Percentiles rank a stretch among this genome's conserved stretches.
Evolutionary conservation across 2,797 vertebrate species (phyloP).

Genomic region (Carcharodon carcharias): DNA sequence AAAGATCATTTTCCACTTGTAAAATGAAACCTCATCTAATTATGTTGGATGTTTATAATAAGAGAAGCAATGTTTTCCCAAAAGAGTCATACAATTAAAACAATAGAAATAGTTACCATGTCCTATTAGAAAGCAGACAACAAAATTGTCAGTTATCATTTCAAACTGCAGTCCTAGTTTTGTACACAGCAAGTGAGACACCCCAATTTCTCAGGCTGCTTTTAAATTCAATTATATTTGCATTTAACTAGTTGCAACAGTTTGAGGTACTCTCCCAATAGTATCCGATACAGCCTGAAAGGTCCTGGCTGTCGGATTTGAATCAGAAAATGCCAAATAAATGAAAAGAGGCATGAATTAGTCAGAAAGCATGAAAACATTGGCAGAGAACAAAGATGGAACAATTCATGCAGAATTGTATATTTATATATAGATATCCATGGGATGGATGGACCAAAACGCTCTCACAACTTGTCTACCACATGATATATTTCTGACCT

Average conservation of each 20-base stretch:
- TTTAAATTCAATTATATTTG: neutral
- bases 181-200: neutral
- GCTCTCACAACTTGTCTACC: neutral
- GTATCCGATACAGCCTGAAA: neutral
- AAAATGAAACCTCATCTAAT: neutral
- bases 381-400: neutral
- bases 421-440: neutral
- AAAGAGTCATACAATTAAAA: neutral
- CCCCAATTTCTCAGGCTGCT: too few species aligned
- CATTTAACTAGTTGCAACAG: neutral
- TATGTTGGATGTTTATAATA: neutral
- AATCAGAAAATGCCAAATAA: neutral
- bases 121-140: neutral
- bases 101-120: neutral
- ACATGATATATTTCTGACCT: neutral
- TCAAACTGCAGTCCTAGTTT: neutral
- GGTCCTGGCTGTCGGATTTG: neutral
- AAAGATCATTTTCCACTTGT: neutral
- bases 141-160: neutral
- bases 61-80: neutral
- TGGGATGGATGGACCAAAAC: neutral
- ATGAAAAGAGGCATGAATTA: neutral
- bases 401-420: neutral
- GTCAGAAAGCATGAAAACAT: neutral
- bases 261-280: too few species aligned